These are phyloP conservation scores for Mesocricetus auratus DNA, from an alignment of 2,113 vertebrate genomes.

Conservation along the genomic window DNA sequence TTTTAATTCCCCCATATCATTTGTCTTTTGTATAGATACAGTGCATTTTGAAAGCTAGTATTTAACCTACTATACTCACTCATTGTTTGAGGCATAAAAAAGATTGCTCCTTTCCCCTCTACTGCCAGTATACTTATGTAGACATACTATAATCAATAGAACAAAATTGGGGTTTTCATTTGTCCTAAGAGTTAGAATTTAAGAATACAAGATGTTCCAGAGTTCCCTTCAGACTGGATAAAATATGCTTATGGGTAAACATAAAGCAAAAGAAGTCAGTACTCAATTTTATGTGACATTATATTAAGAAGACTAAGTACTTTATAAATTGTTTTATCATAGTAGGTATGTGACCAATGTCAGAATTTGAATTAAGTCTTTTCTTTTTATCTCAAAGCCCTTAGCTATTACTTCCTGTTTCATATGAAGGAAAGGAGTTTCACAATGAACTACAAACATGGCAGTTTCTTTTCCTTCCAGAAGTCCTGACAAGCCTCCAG, in stretches of 20 bases:
- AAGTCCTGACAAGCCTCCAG: not conserved
- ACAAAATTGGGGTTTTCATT: conserved; percentile 25
- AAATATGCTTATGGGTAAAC: not conserved
- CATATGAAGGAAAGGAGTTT: not conserved
- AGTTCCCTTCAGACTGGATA: not conserved
- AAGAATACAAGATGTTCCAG: not conserved
- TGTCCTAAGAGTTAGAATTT: conserved; percentile 43
- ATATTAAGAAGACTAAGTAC: not conserved
- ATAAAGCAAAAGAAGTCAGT: conserved; percentile 28
- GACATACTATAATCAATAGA: conserved; percentile 20
- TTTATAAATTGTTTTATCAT: not conserved
- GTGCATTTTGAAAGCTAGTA: conserved; percentile 40
- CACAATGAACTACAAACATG: not conserved
- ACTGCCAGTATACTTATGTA: not conserved
- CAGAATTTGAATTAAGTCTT: conserved; percentile 46
- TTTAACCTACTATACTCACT: conserved; percentile 47
- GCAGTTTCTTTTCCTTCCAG: not conserved
- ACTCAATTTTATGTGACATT: not conserved
- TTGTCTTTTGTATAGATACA: conserved; percentile 49
- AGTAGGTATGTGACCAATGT: not conserved
- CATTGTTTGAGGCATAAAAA: not conserved
- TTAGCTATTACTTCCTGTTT: not conserved
- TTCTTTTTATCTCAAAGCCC: not conserved
- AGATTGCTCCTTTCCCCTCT: not conserved
- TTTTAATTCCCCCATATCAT: not conserved